Conservation (phyloP, 2,888 invertebrate species). For the Synanthedon vespiformis region DNA sequence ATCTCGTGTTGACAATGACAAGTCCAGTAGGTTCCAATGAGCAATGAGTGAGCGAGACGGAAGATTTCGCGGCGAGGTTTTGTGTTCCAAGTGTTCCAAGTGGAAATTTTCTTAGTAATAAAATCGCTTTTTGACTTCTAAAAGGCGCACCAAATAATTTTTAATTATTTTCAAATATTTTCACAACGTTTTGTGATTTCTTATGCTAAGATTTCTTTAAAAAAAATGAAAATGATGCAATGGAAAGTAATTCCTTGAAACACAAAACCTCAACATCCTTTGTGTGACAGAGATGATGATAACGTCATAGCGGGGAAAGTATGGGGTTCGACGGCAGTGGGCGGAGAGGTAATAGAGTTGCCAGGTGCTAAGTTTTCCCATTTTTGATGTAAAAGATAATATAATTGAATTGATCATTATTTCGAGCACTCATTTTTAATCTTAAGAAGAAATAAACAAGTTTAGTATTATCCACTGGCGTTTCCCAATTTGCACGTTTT, state of each 20-base stretch:
- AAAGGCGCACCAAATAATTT: not conserved
- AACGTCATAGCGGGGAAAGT: conserved; percentile 23
- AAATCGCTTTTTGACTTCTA: not conserved
- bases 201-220: not conserved
- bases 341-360: conserved; percentile 25
- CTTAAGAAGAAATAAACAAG: no score
- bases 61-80: conserved; percentile 44
- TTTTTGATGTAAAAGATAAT: not conserved
- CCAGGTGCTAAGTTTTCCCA: conserved; percentile 22
- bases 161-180: no score
- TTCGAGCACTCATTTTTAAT: no score
- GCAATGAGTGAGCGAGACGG: conserved; percentile 45
- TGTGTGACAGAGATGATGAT: conserved; percentile 14
- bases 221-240: conserved; percentile 15
- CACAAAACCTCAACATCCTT: conserved; percentile 54
- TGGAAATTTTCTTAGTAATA: conserved; percentile 31
- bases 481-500: no score
- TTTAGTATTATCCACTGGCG: no score
- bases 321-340: conserved; percentile 16
- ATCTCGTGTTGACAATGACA: conserved; percentile 46
- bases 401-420: not conserved
- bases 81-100: conserved; percentile 41
- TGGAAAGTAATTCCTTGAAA: conserved; percentile 39
- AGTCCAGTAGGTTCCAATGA: conserved; percentile 10
- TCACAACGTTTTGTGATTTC: not conserved